These are phyloP conservation scores for Dreissena polymorpha DNA, from an alignment of 1,140 invertebrate genomes.

Conservation along the genomic window DNA sequence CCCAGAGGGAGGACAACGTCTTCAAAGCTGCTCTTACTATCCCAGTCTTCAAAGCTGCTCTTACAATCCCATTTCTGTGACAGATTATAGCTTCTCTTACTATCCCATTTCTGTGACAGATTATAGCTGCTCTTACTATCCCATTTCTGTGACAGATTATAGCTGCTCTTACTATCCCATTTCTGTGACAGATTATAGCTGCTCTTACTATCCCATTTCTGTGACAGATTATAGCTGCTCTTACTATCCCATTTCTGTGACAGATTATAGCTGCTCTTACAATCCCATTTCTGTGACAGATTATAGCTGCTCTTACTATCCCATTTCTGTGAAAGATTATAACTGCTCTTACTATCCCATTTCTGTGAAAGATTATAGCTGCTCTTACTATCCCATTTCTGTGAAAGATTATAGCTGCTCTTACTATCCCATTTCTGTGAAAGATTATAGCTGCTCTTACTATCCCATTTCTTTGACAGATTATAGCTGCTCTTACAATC, in stretches of 20 bases:
- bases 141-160: slow-evolving; percentile 63
- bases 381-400: neutral
- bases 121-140: slow-evolving; percentile 36
- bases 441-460: no score
- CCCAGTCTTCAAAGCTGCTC: no score
- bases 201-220: neutral
- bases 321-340: slow-evolving; percentile 63
- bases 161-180: no score
- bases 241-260: slow-evolving; percentile 9
- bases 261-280: slow-evolving; percentile 66
- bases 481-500: no score
- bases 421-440: no score
- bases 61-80: slow-evolving; percentile 6
- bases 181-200: slow-evolving; percentile 67
- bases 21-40: no score
- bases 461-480: no score
- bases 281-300: slow-evolving; percentile 59
- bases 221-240: slow-evolving; percentile 69
- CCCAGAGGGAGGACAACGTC: no score
- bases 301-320: slow-evolving; percentile 36
- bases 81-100: slow-evolving; percentile 66
- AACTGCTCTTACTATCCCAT: no score
- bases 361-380: slow-evolving; percentile 67
- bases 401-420: slow-evolving; percentile 71
- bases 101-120: slow-evolving; percentile 59